Base-by-base conservation (phyloP, 2,888 invertebrate genomes). In the Escarpia spicata region DNA sequence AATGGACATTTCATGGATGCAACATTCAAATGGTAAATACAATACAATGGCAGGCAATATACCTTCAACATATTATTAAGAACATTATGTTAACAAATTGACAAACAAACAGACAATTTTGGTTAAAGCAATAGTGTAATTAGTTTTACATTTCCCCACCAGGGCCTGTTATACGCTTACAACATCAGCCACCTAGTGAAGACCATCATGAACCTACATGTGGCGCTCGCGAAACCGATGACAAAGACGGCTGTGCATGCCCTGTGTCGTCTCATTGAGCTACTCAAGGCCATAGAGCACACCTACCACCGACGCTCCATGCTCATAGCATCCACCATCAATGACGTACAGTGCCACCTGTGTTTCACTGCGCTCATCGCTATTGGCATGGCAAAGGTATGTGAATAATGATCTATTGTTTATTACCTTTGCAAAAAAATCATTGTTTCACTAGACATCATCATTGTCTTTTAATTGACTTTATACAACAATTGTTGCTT, bases 181-280 rank as follows among this genome's bases (percentile, higher is more conserved):
- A 97, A 97, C 95, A 97, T 98, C 58, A 97, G 97, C 95, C 97
- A 97, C 93, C 95, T 97, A 31, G 97, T 97, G 89, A 97, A 97
- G 93, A 97, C 97, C 0, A 95, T 98, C 15, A 97, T 98, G 92
- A 98, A 98, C 95, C 96, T 98, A 45, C 98, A 98, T 96, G 97
- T 97, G 15, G 97, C 97, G 31, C 97, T 98, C 92, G 97, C 97
- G 45, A 97, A 97, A 95, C 98, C 98, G 4, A 97, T 99, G 97
- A 97, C 98, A 0, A 98, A 98, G 96, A 97, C 97, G 75, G 97
- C 98, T 90, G 97, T 98, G 19, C 97, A 98, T 94, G 97, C 97
- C 3, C 97, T 99, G 92, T 98, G 98, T 96, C 97, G 98, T 95
- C 97, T 98, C 44, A 97, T 98, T 92, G 98, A 99, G 96, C 97